These are phyloP conservation scores for Alectura lathami DNA, from an alignment of 2,113 vertebrate species.

Conservation along the genomic window DNA sequence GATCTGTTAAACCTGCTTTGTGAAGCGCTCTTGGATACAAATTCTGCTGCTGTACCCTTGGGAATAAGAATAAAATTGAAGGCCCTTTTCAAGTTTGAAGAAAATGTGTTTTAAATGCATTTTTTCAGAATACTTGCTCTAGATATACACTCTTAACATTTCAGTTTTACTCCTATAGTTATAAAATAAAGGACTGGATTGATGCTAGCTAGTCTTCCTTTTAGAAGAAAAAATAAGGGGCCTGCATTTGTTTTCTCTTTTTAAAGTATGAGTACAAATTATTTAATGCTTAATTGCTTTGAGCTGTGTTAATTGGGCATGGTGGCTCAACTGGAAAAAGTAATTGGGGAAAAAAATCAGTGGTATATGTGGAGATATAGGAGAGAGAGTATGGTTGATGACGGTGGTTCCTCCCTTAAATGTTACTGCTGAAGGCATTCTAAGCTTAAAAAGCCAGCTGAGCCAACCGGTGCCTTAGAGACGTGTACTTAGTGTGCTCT, in stretches of 20 bases:
- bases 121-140: neutral
- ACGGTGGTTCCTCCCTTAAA: neutral
- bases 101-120: neutral
- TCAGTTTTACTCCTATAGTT: neutral
- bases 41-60: neutral
- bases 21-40: neutral
- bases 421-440: neutral
- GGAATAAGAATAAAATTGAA: neutral
- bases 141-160: neutral
- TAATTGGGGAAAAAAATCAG: neutral
- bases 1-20: neutral
- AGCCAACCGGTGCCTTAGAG: neutral
- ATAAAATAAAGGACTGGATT: neutral
- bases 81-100: neutral
- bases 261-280: neutral
- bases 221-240: neutral
- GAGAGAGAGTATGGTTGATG: rapidly evolving
- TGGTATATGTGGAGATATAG: no score
- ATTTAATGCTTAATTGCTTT: neutral
- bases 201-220: neutral
- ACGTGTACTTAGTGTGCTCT: neutral
- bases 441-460: neutral
- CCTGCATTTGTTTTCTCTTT: neutral
- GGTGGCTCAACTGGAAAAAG: neutral
- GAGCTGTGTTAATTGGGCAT: neutral